Evolutionary conservation across 2,113 vertebrate genomes (phyloP), one percentile per base, ranked within the genome.

Genomic region (Campylomormyrus numenius): DNA sequence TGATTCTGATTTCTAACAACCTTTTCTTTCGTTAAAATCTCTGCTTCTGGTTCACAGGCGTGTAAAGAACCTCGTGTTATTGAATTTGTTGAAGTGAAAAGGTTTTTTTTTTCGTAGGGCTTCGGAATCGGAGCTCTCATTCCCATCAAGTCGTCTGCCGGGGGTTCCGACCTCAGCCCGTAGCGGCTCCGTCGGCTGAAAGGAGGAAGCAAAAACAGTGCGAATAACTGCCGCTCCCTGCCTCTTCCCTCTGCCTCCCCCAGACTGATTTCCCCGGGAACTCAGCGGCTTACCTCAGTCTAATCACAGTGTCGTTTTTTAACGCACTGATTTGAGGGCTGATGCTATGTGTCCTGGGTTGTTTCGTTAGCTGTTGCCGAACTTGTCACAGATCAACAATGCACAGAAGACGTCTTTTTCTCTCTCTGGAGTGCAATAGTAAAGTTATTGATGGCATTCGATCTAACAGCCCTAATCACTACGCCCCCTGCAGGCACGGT

Each of bases 81-180:
- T 45, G 50, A 80, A 49, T 21, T 85, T 85, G 83, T 1, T 88
- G 89, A 90, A 90, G 85, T 90, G 89, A 90, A 80, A 90, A 39
- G 85, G 27, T 13, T 50, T 50, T 58, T 58, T n/a, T 45, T 88
- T 48, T 50, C 45, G 27, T 19, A 45, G 19, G 31, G 48, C 27
- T 46, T 6, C 42, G 42, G 1, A 42, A 84, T 84, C 42, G 1
- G 7, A 77, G 48, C 80, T 56, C 52, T 83, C 52, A 42, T 90
- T 90, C 50, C 52, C 35, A 56, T 62, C 52, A n/a, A 15, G 74
- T 88, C 21, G 39, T 9, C 6, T 56, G 52, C 42, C 56, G 90
- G 85, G 74, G 35, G n/a, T 15, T 50, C 39, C 87, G 83, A 80
- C 89, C 89, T 88, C 90, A 88, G 48, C 56, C 7, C n/a, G 0